Percentiles rank a stretch among this genome's conserved stretches.
These are phyloP conservation scores for Dicerorhinus sumatrensis DNA, from an alignment of 2,113 vertebrate genomes.

Conservation along the genomic window DNA sequence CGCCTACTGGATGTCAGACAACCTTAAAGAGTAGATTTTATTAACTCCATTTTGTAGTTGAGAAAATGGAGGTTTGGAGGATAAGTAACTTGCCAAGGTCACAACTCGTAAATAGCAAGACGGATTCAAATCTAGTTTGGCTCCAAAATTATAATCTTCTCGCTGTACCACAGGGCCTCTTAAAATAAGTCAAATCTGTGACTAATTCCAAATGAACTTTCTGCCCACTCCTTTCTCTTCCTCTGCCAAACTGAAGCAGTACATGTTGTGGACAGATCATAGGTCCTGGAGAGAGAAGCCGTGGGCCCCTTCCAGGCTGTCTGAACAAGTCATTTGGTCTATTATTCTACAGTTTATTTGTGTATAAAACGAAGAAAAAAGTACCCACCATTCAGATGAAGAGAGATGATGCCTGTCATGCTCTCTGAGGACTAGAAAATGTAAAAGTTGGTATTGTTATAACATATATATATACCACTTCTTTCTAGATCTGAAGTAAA, in stretches of 20 bases:
- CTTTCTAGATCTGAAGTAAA: background rate
- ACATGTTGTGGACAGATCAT: background rate
- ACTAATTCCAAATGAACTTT: background rate
- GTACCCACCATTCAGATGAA: background rate
- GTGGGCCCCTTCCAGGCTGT: background rate
- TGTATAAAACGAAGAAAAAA: background rate
- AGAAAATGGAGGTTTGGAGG: background rate
- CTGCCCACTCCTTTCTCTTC: background rate
- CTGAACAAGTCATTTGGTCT: background rate
- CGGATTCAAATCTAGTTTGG: background rate
- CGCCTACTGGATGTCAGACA: background rate
- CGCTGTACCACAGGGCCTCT: background rate
- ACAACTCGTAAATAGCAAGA: background rate
- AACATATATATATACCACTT: background rate
- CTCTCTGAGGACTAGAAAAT: background rate
- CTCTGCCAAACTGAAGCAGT: background rate
- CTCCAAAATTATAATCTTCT: background rate
- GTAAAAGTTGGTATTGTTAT: background rate
- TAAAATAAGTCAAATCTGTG: background rate
- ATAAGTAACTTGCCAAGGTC: background rate
- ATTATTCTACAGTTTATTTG: background rate
- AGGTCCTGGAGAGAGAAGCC: background rate
- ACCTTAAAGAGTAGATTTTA: background rate
- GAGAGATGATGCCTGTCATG: background rate
- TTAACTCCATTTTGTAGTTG: background rate